These are phyloP conservation scores for Dinoponera quadriceps DNA, from an alignment of 1,140 invertebrate genomes.

Conservation along the genomic window DNA sequence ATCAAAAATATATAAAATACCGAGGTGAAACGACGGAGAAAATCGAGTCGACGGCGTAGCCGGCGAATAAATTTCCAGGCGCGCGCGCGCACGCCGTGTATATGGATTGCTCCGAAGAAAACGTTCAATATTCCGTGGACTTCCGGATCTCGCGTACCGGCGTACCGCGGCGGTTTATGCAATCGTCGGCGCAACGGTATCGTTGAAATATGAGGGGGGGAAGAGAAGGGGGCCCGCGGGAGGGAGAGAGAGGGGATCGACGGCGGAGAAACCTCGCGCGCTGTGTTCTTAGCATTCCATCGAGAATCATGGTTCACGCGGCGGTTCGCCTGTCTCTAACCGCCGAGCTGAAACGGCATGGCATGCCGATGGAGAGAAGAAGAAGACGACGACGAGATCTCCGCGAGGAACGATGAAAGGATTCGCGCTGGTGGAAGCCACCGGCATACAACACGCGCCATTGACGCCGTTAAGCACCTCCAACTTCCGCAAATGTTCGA, in stretches of 20 bases:
- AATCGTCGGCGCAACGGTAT: slow-evolving; percentile 69
- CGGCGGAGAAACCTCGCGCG: slow-evolving; percentile 60
- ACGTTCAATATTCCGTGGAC: slow-evolving; percentile 51
- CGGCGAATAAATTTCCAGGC: too few relatives aligned
- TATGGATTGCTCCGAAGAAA: neutral
- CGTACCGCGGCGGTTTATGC: slow-evolving; percentile 59
- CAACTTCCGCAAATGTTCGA: slow-evolving; percentile 38
- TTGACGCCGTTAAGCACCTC: slow-evolving; percentile 55
- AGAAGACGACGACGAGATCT: slow-evolving; percentile 30
- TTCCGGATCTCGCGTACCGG: slow-evolving; percentile 56
- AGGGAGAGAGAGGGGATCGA: neutral
- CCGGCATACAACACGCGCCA: slow-evolving; percentile 56
- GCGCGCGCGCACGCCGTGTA: too few relatives aligned
- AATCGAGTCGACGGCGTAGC: too few relatives aligned
- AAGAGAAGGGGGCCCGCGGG: slow-evolving; percentile 16
- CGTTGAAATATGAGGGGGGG: slow-evolving; percentile 38
- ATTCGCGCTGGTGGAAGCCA: slow-evolving; percentile 4
- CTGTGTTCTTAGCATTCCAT: slow-evolving; percentile 74
- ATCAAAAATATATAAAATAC: too few relatives aligned
- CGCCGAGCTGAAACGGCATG: slow-evolving; percentile 58
- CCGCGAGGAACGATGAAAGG: slow-evolving; percentile 48
- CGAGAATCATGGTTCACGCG: slow-evolving; percentile 66
- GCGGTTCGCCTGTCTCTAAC: slow-evolving; percentile 60
- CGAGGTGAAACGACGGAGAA: too few relatives aligned
- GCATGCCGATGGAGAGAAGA: neutral